Base-by-base conservation (phyloP, 2,888 invertebrate genomes). In the Phaedon cochleariae region DNA sequence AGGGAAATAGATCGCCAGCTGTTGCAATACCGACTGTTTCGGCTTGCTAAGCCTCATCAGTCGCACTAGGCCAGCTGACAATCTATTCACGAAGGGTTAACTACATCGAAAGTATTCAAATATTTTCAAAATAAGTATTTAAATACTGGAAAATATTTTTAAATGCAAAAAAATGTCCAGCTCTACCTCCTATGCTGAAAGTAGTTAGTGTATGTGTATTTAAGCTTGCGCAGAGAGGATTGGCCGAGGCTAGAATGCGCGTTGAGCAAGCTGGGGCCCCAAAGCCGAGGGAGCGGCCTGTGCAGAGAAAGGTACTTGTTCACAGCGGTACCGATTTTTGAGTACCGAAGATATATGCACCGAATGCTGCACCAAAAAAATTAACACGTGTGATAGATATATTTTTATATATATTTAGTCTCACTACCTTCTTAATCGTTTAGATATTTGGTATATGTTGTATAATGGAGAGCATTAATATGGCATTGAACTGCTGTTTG, bases 221-320 rank as follows among this genome's bases (percentile, higher is more conserved):
- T 70, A 79, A 81, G 82, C 81, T 81, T 82, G 75, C 79, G 80
- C 83, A 81, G 80, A 79, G 77, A 75, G 76, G 83, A 83, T 76
- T 84, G 83, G 83, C 78, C 79, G 76, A 81, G 77, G 73, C 82
- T 85, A 78, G 84, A 84, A 74, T 79, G 78, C 75, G 80, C 81
- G 73, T 81, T 85, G 82, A 80, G 80, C 71, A 81, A 78, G 71
- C 84, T 84, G 79, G 84, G 84, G 76, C 82, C 82, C 76, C 77
- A 80, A 81, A 77, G 81, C 75, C 82, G 80, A 74, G 82, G 82
- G 77, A 78, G 82, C 73, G 85, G 85, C 80, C 83, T 85, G 80
- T 85, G 85, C 85, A 84, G 85, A 84, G 85, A 85, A 84, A 85
- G 85, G 85, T 85, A 85, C 81, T 79, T 74, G 74, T 74, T 75